Percentiles rank a stretch among this genome's conserved stretches.
These are phyloP conservation scores for Corapipo altera DNA, from an alignment of 2,113 vertebrate genomes.

Conservation along the genomic window DNA sequence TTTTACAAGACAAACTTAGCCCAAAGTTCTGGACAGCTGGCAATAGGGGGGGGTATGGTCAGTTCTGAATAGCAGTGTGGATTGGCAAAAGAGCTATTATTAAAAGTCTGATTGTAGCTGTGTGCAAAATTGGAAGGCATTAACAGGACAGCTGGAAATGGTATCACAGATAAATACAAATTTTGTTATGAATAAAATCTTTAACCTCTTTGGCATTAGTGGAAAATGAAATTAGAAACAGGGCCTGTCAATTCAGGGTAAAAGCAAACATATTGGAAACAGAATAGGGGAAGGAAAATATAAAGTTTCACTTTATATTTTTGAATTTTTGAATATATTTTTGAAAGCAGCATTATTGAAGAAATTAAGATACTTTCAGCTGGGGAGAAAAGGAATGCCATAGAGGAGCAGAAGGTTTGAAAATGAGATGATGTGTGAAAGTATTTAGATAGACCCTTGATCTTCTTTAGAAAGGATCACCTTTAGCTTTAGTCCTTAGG, in stretches of 20 bases:
- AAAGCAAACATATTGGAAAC: background rate
- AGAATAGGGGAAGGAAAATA: background rate
- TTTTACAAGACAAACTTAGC: background rate
- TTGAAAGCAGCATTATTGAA: background rate
- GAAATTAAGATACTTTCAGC: background rate
- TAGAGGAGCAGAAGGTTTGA: background rate
- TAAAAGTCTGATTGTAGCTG: background rate
- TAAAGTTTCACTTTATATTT: too few species aligned
- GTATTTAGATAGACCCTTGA: background rate
- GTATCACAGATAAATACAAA: background rate
- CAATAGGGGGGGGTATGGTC: background rate
- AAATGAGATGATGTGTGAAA: background rate
- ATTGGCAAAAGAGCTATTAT: background rate
- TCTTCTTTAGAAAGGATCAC: background rate
- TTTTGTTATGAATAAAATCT: background rate
- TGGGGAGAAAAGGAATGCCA: background rate
- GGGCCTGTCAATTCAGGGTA: background rate
- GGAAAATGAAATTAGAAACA: background rate
- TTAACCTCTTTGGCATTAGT: background rate
- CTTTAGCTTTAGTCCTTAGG: background rate
- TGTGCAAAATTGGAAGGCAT: background rate
- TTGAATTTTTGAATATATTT: too few species aligned
- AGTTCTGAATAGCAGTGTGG: background rate
- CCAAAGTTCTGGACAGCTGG: background rate
- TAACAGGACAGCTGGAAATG: background rate